Base-by-base conservation (phyloP, 2,888 invertebrate genomes). In the Malthinus seriepunctatus region DNA sequence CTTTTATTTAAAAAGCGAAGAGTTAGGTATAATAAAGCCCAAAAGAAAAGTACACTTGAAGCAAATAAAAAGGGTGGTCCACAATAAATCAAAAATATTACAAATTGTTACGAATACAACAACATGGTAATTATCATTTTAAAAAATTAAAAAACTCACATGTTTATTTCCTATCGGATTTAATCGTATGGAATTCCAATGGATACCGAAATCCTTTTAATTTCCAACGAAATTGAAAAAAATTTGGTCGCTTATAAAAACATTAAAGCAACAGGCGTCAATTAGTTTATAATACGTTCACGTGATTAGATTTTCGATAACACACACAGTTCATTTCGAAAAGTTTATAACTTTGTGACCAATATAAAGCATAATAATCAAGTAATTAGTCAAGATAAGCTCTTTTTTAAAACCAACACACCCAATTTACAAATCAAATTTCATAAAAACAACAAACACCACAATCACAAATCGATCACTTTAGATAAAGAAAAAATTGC, bases 381-480 rank as follows among this genome's bases (percentile, higher is more conserved):
- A 15, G 39, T 12, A 42, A 42, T 42, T 42, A 15, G 39, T 42
- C 39, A 42, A 42, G 39, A 42, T 42, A 15, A n/a, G 15, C 39
- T 23, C 23, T 23, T 23, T 23, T 23, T 23, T 2, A 23, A 23
- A 23, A 2, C 23, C 23, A 23, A 23, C 5, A 3, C 5, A 23
- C 23, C 2, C 23, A 23, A 23, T 23, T 23, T 23, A 23, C 23
- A 23, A 23, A 23, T 23, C 23, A 23, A 23, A 23, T 23, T 23
- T 23, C 5, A 23, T 23, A 23, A 23, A 23, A 23, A 23, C 23
- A 23, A 23, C 23, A 23, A 23, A 23, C 23, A 23, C 5, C 23
- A 2, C 23, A 2, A 23, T 5, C 23, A 23, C 23, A 5, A 23
- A 23, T 23, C 2, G 23, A 23, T 23, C 2, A 23, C 23, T 23